Evolutionary conservation across 2,113 vertebrate species (phyloP).

Genomic region (Hystrix cristata): DNA sequence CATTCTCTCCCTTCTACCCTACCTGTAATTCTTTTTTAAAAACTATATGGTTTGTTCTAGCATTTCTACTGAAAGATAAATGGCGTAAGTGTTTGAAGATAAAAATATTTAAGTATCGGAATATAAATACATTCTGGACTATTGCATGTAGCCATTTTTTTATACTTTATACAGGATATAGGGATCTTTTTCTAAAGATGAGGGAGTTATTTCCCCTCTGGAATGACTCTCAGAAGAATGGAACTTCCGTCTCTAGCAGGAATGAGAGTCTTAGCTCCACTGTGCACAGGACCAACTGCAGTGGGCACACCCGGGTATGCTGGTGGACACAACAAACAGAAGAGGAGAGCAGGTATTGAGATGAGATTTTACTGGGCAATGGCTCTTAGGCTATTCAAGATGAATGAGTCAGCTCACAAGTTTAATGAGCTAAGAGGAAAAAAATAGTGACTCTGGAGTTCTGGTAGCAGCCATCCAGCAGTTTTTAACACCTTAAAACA

Average conservation of each 20-base stretch:
- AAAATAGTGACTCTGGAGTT: neutral
- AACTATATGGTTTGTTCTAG: neutral
- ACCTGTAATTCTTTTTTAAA: neutral
- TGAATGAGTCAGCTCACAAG: neutral
- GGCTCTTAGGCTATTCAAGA: neutral
- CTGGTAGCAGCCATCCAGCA: neutral
- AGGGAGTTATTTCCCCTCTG: fast-evolving
- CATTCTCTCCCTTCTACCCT: neutral
- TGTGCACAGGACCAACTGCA: neutral
- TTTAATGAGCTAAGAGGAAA: neutral
- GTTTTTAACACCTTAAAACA: slow-evolving; percentile 38
- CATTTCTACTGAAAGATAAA: neutral
- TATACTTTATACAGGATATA: neutral
- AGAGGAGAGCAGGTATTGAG: neutral
- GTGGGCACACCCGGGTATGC: neutral
- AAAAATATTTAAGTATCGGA: neutral
- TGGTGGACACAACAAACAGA: neutral
- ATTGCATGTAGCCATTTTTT: neutral
- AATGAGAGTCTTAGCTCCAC: neutral
- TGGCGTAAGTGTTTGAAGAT: neutral
- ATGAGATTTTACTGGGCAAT: neutral
- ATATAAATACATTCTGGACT: neutral
- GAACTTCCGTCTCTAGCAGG: neutral
- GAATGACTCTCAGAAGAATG: neutral
- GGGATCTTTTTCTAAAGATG: neutral